phyloP scores from a whole-genome alignment of 2,888 invertebrate genomes.

The Temnothorax rugatulus region DNA sequence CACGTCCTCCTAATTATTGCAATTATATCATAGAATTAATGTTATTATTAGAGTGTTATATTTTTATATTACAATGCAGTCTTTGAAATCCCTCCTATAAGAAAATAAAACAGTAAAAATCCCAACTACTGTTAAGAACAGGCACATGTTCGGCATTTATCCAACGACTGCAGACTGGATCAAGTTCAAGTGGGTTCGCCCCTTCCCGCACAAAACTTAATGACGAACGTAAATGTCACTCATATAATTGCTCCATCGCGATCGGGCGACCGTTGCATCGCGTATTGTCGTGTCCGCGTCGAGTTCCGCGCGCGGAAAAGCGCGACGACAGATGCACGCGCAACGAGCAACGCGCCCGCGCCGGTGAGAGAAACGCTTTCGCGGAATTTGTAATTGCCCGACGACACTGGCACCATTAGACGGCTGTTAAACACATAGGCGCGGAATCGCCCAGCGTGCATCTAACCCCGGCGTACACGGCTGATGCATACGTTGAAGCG shows the following conservation, averaged over 20 bases:
- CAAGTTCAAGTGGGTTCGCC: neutral
- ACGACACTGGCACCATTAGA: constrained; percentile 60
- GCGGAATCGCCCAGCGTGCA: constrained; percentile 15
- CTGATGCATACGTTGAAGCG: constrained; percentile 62
- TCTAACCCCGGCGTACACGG: constrained; percentile 60
- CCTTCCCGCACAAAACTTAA: neutral
- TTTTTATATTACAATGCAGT: neutral
- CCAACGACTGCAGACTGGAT: neutral
- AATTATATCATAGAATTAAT: neutral
- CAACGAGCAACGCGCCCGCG: neutral
- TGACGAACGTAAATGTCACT: neutral
- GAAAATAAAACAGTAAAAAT: neutral
- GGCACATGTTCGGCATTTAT: neutral
- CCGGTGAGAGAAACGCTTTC: constrained; percentile 47
- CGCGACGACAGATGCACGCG: constrained; percentile 22
- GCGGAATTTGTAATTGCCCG: constrained; percentile 65
- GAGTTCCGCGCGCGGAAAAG: constrained; percentile 31
- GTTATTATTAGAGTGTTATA: neutral
- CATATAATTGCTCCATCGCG: constrained; percentile 61
- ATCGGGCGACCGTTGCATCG: constrained; percentile 61
- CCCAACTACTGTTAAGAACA: neutral
- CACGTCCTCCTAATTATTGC: neutral
- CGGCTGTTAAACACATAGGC: constrained; percentile 41
- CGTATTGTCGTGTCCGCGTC: neutral
- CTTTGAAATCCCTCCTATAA: neutral